Percentiles rank a stretch among this genome's conserved stretches.
Conservation (phyloP, 2,888 invertebrate genomes). For the Mesorhabditis spiculigera region DNA sequence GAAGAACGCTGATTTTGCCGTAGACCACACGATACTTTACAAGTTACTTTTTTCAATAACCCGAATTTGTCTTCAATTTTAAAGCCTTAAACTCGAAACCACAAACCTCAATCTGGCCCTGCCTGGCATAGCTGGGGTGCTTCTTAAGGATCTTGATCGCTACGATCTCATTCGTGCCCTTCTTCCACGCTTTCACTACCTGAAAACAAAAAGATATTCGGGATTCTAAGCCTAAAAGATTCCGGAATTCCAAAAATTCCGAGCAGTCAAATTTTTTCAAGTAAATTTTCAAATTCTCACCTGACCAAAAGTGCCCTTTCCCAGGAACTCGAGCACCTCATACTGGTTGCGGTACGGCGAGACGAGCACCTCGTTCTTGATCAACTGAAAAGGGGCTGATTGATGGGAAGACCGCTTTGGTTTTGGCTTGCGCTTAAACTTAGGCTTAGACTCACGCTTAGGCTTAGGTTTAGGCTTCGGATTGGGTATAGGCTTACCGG, state of each 20-base stretch:
- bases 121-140: slow-evolving; percentile 98
- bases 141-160: slow-evolving; percentile 99
- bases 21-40: too few species aligned
- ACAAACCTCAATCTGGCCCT: slow-evolving; percentile 95
- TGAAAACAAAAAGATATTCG: slow-evolving; percentile 59
- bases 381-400: slow-evolving; percentile 41
- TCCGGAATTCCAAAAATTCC: background rate
- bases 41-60: too few species aligned
- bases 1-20: too few species aligned
- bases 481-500: background rate
- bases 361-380: slow-evolving; percentile 56
- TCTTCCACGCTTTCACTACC: slow-evolving; percentile 99
- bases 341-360: slow-evolving; percentile 57
- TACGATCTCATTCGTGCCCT: slow-evolving; percentile 98
- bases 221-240: background rate
- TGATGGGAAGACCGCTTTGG: background rate
- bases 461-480: background rate
- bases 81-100: too few species aligned
- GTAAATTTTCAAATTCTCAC: slow-evolving; percentile 11
- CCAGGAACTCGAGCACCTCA: slow-evolving; percentile 79
- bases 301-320: slow-evolving; percentile 95
- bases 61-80: too few species aligned
- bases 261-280: background rate
- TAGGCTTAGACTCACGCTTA: background rate
- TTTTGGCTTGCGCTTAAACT: background rate